Conservation (phyloP, 1,140 invertebrate species). For the Drosophila sp. region DNA sequence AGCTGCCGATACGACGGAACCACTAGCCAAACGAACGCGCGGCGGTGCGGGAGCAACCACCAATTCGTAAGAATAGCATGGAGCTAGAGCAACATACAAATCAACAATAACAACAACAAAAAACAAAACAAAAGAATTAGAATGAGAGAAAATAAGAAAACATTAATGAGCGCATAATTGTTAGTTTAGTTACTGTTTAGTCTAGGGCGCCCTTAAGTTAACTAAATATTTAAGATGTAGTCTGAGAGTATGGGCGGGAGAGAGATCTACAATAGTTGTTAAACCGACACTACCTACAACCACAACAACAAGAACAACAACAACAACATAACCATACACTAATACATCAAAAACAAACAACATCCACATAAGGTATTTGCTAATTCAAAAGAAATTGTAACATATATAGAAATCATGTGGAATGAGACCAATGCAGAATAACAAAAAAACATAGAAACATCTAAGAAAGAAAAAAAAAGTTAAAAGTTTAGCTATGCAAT, state of each 20-base stretch:
- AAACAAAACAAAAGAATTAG: constrained; percentile 5
- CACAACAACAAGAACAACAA: constrained; percentile 31
- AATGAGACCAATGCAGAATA: constrained; percentile 51
- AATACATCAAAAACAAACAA: constrained; percentile 24
- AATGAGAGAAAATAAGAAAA: neutral
- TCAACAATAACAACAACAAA: constrained; percentile 19
- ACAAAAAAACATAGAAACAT: constrained; percentile 19
- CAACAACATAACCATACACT: constrained; percentile 23
- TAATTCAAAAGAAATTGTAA: constrained; percentile 34
- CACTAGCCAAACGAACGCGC: constrained; percentile 65
- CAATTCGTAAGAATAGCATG: constrained; percentile 51
- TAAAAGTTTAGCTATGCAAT: constrained; percentile 15
- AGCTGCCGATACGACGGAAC: constrained; percentile 68
- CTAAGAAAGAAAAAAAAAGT: neutral
- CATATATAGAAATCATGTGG: constrained; percentile 37
- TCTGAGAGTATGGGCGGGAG: constrained; percentile 21
- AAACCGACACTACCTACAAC: constrained; percentile 62
- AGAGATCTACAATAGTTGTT: constrained; percentile 52
- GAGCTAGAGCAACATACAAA: constrained; percentile 2
- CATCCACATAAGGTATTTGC: constrained; percentile 29
- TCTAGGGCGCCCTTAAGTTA: constrained; percentile 61
- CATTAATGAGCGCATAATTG: constrained; percentile 55
- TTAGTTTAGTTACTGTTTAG: constrained; percentile 60
- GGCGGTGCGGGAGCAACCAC: constrained; percentile 58
- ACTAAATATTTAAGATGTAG: constrained; percentile 76